These are phyloP conservation scores for Eonycteris spelaea DNA, from an alignment of 2,113 vertebrate species.

Conservation along the genomic window DNA sequence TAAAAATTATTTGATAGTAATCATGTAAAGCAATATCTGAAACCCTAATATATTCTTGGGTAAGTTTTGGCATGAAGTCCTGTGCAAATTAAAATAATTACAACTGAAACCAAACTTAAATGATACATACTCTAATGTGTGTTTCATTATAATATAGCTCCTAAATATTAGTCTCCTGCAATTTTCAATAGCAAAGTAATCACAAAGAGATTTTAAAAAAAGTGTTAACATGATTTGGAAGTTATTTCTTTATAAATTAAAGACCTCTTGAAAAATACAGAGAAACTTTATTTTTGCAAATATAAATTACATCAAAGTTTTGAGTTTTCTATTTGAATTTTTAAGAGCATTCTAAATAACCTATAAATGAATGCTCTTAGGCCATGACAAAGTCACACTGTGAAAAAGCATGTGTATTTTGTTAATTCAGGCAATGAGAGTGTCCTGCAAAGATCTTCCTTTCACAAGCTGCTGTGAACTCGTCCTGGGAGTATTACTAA, in stretches of 20 bases:
- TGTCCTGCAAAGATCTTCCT: not conserved
- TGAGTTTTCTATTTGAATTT: slow-evolving; percentile 15
- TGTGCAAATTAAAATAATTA: slow-evolving; percentile 66
- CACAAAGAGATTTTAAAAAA: slow-evolving; percentile 6
- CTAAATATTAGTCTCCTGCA: slow-evolving; percentile 34
- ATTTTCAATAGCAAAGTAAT: slow-evolving; percentile 45
- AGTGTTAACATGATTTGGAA: not conserved
- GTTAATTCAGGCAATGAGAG: not conserved
- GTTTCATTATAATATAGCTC: slow-evolving; percentile 28
- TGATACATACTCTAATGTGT: slow-evolving; percentile 29
- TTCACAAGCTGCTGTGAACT: not conserved
- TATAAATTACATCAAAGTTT: slow-evolving; percentile 12
- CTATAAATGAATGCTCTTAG: not conserved
- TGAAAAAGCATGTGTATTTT: not conserved
- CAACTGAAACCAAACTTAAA: slow-evolving; percentile 67
- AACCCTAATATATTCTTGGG: slow-evolving; percentile 51
- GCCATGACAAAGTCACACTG: not conserved
- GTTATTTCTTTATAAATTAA: not conserved
- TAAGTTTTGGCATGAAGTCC: slow-evolving; percentile 53
- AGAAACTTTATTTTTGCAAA: not conserved
- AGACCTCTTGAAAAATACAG: not conserved
- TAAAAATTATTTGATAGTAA: slow-evolving; percentile 75
- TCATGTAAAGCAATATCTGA: slow-evolving; percentile 67
- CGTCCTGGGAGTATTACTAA: not conserved
- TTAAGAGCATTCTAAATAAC: not conserved